Base-by-base conservation (phyloP, 2,797 vertebrate species). In the Kryptolebias ocellatus region DNA sequence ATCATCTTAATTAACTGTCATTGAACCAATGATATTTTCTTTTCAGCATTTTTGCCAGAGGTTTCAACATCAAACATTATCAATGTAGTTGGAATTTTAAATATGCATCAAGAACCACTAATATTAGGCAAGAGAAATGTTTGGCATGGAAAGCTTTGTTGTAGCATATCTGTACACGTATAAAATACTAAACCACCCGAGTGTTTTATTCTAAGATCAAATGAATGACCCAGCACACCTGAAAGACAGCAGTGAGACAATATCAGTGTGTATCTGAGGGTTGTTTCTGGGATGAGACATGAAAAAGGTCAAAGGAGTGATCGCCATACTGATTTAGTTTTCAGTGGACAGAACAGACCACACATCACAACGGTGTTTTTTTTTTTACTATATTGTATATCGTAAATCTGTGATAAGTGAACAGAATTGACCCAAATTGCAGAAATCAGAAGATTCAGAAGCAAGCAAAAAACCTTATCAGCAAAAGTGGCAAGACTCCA, bases 261-360 rank as follows among this genome's bases (percentile, higher is more conserved):
- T 65, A 84, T 88, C 72, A 61, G 86, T 87, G 87, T 67, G 68
- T 76, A 78, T 77, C 71, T 29, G 17, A 31, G 66, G 55, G 72
- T 53, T 67, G 56, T 28, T 76, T 50, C 64, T 29, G 28, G 65
- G 39, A 72, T 70, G 65, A 76, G 70, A 83, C 72, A 67, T 59
- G 10, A 68, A 85, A 60, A 88, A 87, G 86, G 88, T 87, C 84
- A 86, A 75, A 62, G 74, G 63, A 77, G 47, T 74, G 80, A 55
- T 70, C 61, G 70, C 74, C 83, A 88, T 89, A 81, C 83, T 86
- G 83, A 89, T 88, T 61, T 39, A 68, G 67, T 63, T 52, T 47
- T 59, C 70, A 73, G 79, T 60, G 54, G 71, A 83, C 78, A 39
- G 31, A 75, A 75, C 56, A 59, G 27, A 55, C 64, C 54, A 53